phyloP scores from a whole-genome alignment of 2,888 invertebrate genomes.

The Andrena haemorrhoa region DNA sequence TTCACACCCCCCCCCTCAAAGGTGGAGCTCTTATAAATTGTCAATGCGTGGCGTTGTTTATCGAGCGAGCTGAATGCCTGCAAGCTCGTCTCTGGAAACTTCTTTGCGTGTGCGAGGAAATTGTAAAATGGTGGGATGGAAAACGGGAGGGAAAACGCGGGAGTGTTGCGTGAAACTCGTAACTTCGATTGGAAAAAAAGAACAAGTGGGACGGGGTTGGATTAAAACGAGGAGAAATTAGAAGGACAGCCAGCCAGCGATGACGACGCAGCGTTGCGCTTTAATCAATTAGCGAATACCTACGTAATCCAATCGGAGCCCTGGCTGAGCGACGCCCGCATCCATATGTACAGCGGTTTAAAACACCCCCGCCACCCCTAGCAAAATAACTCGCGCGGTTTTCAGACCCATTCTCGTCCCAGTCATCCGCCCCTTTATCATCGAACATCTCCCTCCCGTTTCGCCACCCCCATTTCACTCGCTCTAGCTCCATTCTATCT shows the following conservation, averaged over 20 bases:
- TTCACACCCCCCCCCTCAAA: conserved; percentile 23
- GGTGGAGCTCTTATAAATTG: background rate
- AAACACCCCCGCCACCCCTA: conserved; percentile 69
- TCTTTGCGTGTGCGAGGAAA: too few relatives aligned
- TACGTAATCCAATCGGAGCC: conserved; percentile 78
- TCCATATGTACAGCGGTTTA: conserved; percentile 79
- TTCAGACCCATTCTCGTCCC: conserved; percentile 59
- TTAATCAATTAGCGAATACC: conserved; percentile 81
- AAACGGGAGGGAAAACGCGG: background rate
- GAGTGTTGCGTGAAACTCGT: conserved; percentile 3
- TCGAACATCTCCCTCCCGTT: conserved; percentile 24
- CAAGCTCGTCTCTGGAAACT: too few relatives aligned
- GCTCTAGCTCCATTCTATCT: background rate
- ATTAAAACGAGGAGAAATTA: conserved; percentile 54
- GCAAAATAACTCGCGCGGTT: conserved; percentile 76
- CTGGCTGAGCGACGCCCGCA: conserved; percentile 66
- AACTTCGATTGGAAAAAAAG: conserved; percentile 19
- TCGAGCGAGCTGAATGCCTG: background rate
- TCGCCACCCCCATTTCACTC: conserved; percentile 12
- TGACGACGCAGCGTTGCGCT: conserved; percentile 63
- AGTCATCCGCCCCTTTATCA: conserved; percentile 43
- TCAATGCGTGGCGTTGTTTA: conserved; percentile 6
- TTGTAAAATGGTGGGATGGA: too few relatives aligned
- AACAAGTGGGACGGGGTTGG: conserved; percentile 4
- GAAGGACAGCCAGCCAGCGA: conserved; percentile 30